Percentiles rank a stretch among this genome's conserved stretches.
Evolutionary conservation across 2,113 vertebrate genomes (phyloP).

Genomic region (Marmota monax): DNA sequence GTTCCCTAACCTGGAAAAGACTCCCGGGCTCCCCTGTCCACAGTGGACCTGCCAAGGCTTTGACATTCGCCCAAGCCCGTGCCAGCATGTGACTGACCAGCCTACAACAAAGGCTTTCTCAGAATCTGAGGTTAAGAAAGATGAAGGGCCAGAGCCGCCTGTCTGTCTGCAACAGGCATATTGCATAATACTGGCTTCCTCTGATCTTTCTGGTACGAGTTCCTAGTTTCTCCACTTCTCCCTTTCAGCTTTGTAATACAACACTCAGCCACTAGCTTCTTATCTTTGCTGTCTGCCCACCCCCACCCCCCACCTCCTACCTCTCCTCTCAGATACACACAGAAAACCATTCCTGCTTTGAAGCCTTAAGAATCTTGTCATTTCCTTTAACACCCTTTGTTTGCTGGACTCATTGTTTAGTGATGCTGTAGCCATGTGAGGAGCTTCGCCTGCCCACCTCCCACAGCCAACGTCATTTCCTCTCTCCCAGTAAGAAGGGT

Average conservation of each 20-base stretch:
- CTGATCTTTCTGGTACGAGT: slow-evolving; percentile 66
- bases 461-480: neutral
- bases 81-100: neutral
- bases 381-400: slow-evolving; percentile 12
- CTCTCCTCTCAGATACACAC: neutral
- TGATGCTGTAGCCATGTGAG: neutral
- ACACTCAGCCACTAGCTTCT: slow-evolving; percentile 57
- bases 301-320: neutral
- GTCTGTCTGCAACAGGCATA: slow-evolving; percentile 72
- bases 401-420: neutral
- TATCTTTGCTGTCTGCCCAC: slow-evolving; percentile 53
- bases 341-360: neutral
- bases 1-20: neutral
- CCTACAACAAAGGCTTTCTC: slow-evolving; percentile 60
- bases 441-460: neutral
- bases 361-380: neutral
- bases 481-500: neutral
- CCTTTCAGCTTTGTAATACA: slow-evolving; percentile 68
- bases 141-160: slow-evolving; percentile 69
- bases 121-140: slow-evolving; percentile 66
- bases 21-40: neutral
- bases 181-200: slow-evolving; percentile 61
- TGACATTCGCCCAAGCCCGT: neutral
- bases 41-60: neutral
- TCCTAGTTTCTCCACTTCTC: slow-evolving; percentile 59